Evolutionary conservation across 2,113 vertebrate species (phyloP).

Genomic region (Recurvirostra avosetta): DNA sequence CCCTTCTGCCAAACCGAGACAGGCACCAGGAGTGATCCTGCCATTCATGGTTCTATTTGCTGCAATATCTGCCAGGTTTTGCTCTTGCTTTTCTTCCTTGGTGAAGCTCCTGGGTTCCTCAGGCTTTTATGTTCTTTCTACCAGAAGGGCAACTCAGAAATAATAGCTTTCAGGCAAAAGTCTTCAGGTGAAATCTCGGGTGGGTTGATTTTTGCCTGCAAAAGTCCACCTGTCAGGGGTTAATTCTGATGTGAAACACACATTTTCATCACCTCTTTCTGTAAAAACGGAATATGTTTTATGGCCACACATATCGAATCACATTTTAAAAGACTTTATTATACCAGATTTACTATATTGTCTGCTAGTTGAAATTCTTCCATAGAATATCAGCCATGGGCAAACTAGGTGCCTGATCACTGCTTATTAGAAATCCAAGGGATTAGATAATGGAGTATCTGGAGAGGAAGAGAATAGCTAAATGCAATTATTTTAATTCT

Average conservation of each 20-base stretch:
- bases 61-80: not conserved
- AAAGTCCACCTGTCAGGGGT: not conserved
- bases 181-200: not conserved
- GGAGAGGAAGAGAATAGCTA: constrained; percentile 9
- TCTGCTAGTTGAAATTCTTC: not conserved
- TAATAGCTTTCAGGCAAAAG: not conserved
- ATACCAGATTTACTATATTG: not conserved
- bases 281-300: not conserved
- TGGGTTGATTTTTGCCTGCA: not conserved
- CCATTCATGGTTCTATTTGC: not conserved
- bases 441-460: not conserved
- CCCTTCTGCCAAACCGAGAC: not conserved
- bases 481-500: constrained; percentile 51
- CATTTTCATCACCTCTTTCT: not conserved
- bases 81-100: not conserved
- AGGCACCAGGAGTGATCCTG: not conserved
- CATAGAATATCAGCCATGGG: not conserved
- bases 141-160: not conserved
- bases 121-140: not conserved
- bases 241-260: not conserved
- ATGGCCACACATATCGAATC: not conserved
- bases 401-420: not conserved
- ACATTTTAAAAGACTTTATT: not conserved
- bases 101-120: not conserved
- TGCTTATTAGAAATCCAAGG: constrained; percentile 16